A percentile compares a stretch with the other conserved stretches of the same genome.
phyloP scores from a whole-genome alignment of 2,888 invertebrate species.

The Drosophila histrio region DNA sequence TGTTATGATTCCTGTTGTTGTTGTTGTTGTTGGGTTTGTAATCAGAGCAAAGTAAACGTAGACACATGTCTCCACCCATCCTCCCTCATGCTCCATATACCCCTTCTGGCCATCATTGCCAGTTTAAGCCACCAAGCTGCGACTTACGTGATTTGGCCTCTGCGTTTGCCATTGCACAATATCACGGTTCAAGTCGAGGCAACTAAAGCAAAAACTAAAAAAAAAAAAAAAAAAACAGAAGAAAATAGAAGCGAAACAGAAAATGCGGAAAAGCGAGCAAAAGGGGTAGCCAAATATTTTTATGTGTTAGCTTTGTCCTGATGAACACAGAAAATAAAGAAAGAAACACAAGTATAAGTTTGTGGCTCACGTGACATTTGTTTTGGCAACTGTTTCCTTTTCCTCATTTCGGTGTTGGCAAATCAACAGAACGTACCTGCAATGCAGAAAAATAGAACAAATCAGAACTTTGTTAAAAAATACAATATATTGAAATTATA shows the following conservation, averaged over 20 bases:
- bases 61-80: slow-evolving; percentile 40
- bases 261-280: slow-evolving; percentile 1
- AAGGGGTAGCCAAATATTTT: slow-evolving; percentile 29
- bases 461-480: not conserved
- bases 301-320: slow-evolving; percentile 32
- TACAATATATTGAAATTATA: not conserved
- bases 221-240: not conserved
- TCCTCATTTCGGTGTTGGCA: slow-evolving; percentile 35
- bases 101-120: not conserved
- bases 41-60: slow-evolving; percentile 70
- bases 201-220: slow-evolving; percentile 21
- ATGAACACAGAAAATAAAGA: slow-evolving; percentile 27
- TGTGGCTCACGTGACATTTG: slow-evolving; percentile 71
- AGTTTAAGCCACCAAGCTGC: slow-evolving; percentile 15
- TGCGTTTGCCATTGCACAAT: slow-evolving; percentile 41
- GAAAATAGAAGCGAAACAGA: not conserved
- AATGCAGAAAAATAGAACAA: slow-evolving; percentile 33
- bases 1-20: slow-evolving; percentile 23
- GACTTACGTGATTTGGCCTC: slow-evolving; percentile 67
- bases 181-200: slow-evolving; percentile 46
- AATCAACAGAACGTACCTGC: slow-evolving; percentile 65
- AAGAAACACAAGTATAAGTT: slow-evolving; percentile 23
- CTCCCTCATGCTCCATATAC: not conserved
- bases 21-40: slow-evolving; percentile 60
- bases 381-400: slow-evolving; percentile 57